A percentile compares a stretch with the other conserved stretches of the same genome.
Conservation (phyloP, 2,888 invertebrate genomes). For the Anthoptus insignis region DNA sequence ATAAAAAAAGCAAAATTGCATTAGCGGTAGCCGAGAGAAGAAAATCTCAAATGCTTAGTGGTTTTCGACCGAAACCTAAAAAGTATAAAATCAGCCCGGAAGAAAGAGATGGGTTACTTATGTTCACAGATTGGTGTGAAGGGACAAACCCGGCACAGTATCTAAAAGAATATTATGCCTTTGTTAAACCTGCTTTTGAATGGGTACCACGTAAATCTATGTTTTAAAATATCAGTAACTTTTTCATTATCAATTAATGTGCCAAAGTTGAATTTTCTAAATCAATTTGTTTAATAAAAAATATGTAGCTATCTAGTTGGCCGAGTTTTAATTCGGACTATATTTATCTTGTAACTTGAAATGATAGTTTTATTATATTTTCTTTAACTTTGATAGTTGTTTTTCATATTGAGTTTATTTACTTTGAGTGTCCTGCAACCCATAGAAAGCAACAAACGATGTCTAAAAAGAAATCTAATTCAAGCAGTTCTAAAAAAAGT, state of each 20-base stretch:
- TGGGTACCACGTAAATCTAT: conserved; percentile 57
- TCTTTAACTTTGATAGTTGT: too few relatives aligned
- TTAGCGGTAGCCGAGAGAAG: conserved; percentile 61
- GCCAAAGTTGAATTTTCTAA: not conserved
- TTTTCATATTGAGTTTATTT: too few relatives aligned
- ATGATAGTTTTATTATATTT: too few relatives aligned
- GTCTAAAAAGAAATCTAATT: not conserved
- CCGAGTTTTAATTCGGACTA: conserved; percentile 12
- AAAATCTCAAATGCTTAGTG: conserved; percentile 55
- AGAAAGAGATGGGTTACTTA: conserved; percentile 68
- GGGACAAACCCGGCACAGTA: conserved; percentile 72
- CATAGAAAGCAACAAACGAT: too few relatives aligned
- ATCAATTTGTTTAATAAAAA: not conserved
- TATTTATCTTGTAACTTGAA: not conserved
- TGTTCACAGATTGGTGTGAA: conserved; percentile 81
- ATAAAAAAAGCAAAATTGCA: conserved; percentile 67
- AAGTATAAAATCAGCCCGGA: conserved; percentile 69
- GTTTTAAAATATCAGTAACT: conserved; percentile 47
- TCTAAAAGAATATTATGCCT: conserved; percentile 69
- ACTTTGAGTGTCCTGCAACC: too few relatives aligned
- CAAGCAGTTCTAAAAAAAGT: conserved; percentile 36
- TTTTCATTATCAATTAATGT: not conserved
- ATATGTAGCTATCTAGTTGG: conserved; percentile 18
- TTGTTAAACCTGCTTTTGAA: conserved; percentile 69
- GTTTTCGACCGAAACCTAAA: conserved; percentile 55